Evolutionary conservation across 2,888 invertebrate genomes (phyloP), one percentile per base, ranked within the genome.

Genomic region (Lasioglossum villosulum): DNA sequence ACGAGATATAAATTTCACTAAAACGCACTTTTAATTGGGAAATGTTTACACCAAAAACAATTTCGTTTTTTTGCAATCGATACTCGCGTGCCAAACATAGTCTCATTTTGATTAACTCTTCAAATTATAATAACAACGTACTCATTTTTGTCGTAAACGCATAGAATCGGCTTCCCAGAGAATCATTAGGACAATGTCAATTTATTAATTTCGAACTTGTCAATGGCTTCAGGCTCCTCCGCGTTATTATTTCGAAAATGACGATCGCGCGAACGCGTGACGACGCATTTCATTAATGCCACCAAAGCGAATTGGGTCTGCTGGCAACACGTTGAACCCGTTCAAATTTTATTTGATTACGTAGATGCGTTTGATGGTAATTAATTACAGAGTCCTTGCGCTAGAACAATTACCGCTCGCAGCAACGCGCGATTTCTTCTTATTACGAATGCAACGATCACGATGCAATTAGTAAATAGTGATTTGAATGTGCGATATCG

Each of bases 351-450:
- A 63, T 66, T 77, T 66, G 48, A 78, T 82, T 70, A 66, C 48
- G 73, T 66, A 48, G 72, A 77, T 66, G 42, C 70, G 42, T n/a
- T 80, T 75, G 34, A 77, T 73, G 63, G 59, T 27, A 68, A 80
- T 74, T 80, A 75, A 72, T 78, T 73, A 39, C 72, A n/a, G 37
- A 39, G 27, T 52, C 34, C 72, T 70, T 27, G 39, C 37, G 16
- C 27, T 59, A 37, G 10, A 23, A 37, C 23, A n/a, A n/a, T 23
- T 39, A 37, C 37, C 23, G 37, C 37, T 23, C 12, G n/a, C 12
- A 71, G 3, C 56, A 30, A 19, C 23, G 34, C 3, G 6, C 37
- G 23, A 37, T 76, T 73, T 76, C 34, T 39, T 81, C 8, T 75
- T 72, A 27, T 72, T 63, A 63, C 56, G 12, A 23, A 27, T 59